These are phyloP conservation scores for Microhierax caerulescens DNA, from an alignment of 2,797 vertebrate genomes.

Conservation along the genomic window DNA sequence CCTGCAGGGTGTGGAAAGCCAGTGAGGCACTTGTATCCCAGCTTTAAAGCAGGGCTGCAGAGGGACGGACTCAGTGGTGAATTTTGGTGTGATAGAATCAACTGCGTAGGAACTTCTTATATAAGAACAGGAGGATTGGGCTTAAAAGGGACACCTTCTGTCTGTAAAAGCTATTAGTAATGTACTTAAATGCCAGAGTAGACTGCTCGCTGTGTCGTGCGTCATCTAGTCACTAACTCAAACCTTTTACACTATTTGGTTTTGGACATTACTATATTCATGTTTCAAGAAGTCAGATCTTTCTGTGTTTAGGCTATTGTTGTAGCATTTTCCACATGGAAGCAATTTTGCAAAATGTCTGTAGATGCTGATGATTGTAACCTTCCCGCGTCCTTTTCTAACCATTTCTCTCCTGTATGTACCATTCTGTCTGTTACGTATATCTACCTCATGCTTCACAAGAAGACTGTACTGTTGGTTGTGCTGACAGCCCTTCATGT, in stretches of 20 bases:
- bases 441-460: constrained; percentile 86
- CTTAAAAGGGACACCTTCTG: constrained; percentile 36
- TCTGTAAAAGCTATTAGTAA: constrained; percentile 38
- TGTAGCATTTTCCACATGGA: constrained; percentile 42
- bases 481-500: constrained; percentile 67
- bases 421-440: constrained; percentile 58
- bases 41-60: neutral
- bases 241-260: constrained; percentile 1
- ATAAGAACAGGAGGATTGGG: neutral
- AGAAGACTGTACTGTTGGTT: constrained; percentile 75
- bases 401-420: constrained; percentile 32
- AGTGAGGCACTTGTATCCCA: neutral
- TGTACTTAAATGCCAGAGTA: neutral
- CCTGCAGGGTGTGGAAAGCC: neutral
- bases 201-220: neutral
- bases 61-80: neutral
- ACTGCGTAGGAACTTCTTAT: neutral
- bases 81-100: neutral
- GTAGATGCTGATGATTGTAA: constrained; percentile 68
- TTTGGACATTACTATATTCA: constrained; percentile 2
- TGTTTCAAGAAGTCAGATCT: constrained; percentile 31
- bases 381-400: constrained; percentile 48
- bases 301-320: constrained; percentile 50
- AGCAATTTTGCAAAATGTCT: constrained; percentile 58
- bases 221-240: neutral